A percentile compares a stretch with the other conserved stretches of the same genome.
phyloP scores from a whole-genome alignment of 2,888 invertebrate genomes.

The Alentia gelatinosa region DNA sequence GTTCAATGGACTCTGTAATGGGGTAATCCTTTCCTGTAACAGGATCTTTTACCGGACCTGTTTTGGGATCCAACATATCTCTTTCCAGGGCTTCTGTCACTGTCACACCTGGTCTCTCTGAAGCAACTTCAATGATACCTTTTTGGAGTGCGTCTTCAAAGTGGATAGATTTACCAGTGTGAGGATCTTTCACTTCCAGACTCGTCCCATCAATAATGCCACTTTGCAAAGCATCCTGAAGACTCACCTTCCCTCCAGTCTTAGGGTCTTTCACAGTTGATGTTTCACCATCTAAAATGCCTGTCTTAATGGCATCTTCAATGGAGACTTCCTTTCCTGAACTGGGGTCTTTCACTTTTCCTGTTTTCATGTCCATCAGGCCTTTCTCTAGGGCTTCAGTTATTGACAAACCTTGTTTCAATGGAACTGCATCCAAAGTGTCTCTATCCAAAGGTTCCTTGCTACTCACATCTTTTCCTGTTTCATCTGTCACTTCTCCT shows the following conservation, averaged over 20 bases:
- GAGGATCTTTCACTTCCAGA: conserved; percentile 87
- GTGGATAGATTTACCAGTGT: conserved; percentile 83
- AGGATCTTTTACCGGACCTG: no score
- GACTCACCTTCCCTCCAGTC: conserved; percentile 70
- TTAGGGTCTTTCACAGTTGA: conserved; percentile 93
- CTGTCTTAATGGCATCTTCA: conserved; percentile 42
- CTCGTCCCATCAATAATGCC: conserved; percentile 83
- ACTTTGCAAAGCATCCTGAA: conserved; percentile 91
- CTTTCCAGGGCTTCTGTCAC: no score
- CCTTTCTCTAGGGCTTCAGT: neutral
- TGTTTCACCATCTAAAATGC: conserved; percentile 80
- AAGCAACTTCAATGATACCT: conserved; percentile 59
- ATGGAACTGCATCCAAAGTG: no score
- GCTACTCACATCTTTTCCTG: neutral
- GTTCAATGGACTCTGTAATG: no score
- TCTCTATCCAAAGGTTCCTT: no score
- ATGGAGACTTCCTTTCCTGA: neutral
- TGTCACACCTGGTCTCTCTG: no score
- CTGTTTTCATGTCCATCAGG: neutral
- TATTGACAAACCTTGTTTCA: neutral
- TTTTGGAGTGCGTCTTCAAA: conserved; percentile 69
- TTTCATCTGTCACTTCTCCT: conserved; percentile 89
- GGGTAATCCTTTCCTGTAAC: no score
- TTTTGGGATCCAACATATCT: no score
- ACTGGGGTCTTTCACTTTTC: neutral